A percentile compares a stretch with the other conserved stretches of the same genome.
These are phyloP conservation scores for Oncorhynchus tshawytscha DNA, from an alignment of 2,113 vertebrate species.

Conservation along the genomic window DNA sequence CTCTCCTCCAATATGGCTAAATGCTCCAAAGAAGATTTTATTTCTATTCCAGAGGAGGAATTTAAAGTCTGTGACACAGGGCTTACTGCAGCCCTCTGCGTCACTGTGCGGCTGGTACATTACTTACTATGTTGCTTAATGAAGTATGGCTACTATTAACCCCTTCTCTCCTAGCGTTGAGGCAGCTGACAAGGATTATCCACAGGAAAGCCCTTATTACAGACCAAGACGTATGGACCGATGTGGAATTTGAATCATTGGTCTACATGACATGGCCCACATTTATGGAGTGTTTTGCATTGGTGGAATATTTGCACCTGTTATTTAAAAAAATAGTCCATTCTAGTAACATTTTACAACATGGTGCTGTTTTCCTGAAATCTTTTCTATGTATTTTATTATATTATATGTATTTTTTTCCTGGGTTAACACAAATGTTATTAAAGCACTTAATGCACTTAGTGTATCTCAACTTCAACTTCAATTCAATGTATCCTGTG, in stretches of 20 bases:
- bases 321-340: background rate
- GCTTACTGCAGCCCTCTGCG: constrained; percentile 21
- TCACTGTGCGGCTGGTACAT: constrained; percentile 6
- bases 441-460: background rate
- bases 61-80: constrained; percentile 32
- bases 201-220: constrained; percentile 17
- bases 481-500: background rate
- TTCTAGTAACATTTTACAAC: background rate
- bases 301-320: background rate
- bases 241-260: constrained; percentile 16
- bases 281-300: background rate
- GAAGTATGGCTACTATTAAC: constrained; percentile 4
- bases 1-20: constrained; percentile 13
- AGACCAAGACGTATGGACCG: background rate
- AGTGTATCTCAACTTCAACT: background rate
- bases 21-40: constrained; percentile 27
- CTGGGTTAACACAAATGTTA: background rate
- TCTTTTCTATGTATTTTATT: background rate
- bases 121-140: constrained; percentile 33
- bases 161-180: background rate
- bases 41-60: constrained; percentile 30
- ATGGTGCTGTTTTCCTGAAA: background rate
- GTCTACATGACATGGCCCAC: background rate
- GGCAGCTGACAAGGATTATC: constrained; percentile 19
- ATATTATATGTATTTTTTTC: background rate